Base-by-base conservation (phyloP, 2,113 vertebrate genomes). In the Takifugu bimaculatus region DNA sequence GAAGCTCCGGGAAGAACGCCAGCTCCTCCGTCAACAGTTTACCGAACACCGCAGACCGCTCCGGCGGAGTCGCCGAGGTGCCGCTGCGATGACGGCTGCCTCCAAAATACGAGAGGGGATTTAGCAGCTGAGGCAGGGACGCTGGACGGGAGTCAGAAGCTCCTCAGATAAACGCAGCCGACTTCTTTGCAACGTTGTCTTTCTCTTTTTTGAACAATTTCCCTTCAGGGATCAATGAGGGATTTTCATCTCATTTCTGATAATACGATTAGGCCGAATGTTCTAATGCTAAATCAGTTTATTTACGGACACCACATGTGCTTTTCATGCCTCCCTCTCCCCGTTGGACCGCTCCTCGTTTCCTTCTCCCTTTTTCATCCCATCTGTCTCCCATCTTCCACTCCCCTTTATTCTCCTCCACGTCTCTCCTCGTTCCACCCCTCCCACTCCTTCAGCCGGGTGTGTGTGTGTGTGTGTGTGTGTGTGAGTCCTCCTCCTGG, bases 11-110 rank as follows among this genome's bases (percentile, higher is more conserved):
- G 4, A 63, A 54, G n/a, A 0, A 10, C 5, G 61, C 70, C 78
- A 63, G 68, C 42, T 49, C 26, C 54, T 12, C 57, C 13, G 57
- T 52, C 68, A 72, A 26, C 48, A 57, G 50, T 75, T 48, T 54
- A 54, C 66, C 72, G 65, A 57, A 73, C 3, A 5, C 13, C 29
- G 52, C 55, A 49, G 26, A 49, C 54, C 60, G 57, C 11, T 11
- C 9, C 3, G 35, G 35, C 3, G 35, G 35, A 39, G 35, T 39
- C 35, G 11, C 35, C 35, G 11, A 10, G 1, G 5, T 32, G 29
- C 4, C 7, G 5, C 29, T 3, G 29, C 4, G 29, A 32, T 32
- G 29, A 32, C 29, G 29, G 29, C 29, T 1, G 29, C 4, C 29
- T 32, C 29, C 29, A 32, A 4, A 29, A 29, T 20, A 29, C 5